Conservation (phyloP, 2,797 vertebrate species). For the Peromyscus eremicus region DNA sequence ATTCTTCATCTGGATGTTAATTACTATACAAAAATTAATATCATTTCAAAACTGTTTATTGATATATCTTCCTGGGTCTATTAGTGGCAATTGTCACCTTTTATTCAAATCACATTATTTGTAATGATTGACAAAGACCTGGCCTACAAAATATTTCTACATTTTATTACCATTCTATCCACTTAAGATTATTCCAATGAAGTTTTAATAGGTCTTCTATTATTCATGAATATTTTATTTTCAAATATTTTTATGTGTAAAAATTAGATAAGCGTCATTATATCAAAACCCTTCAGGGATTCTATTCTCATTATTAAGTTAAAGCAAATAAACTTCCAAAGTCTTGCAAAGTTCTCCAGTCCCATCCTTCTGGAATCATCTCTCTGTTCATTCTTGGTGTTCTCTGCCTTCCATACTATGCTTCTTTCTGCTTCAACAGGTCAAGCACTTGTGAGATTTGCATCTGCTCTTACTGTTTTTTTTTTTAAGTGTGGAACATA, state of each 20-base stretch:
- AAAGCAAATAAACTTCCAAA: neutral
- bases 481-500: neutral
- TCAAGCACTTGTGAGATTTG: neutral
- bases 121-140: neutral
- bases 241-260: neutral
- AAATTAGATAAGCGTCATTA: neutral
- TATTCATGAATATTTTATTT: neutral
- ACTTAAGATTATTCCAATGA: no score
- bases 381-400: neutral
- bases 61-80: neutral
- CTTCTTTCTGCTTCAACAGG: neutral
- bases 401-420: fast-evolving
- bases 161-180: neutral
- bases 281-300: neutral
- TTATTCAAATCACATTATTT: neutral
- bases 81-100: neutral
- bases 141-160: neutral
- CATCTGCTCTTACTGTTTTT: neutral
- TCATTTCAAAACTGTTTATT: neutral
- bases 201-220: neutral
- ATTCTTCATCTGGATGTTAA: neutral
- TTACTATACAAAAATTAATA: neutral
- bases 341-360: neutral
- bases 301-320: neutral
- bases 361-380: neutral